Evolutionary conservation across 2,888 invertebrate genomes (phyloP).

Genomic region (Epinotia ramella): DNA sequence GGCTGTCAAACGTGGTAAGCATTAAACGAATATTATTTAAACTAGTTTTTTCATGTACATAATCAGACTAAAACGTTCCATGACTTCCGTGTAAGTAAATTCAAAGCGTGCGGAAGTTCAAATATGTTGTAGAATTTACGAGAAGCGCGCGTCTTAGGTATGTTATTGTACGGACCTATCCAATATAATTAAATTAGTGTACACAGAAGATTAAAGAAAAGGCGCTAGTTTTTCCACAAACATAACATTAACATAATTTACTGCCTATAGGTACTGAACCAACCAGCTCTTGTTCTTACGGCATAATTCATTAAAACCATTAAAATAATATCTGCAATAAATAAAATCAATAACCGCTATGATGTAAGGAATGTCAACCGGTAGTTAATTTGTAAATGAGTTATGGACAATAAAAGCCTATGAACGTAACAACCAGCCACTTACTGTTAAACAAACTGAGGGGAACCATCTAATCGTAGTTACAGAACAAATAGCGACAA

Average conservation of each 20-base stretch:
- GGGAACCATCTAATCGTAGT: slow-evolving; percentile 37
- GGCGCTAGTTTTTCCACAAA: not conserved
- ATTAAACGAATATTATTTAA: slow-evolving; percentile 13
- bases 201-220: not conserved
- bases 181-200: not conserved
- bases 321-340: slow-evolving; percentile 44
- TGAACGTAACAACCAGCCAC: slow-evolving; percentile 59
- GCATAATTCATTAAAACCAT: slow-evolving; percentile 25
- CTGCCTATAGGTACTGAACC: too few species aligned
- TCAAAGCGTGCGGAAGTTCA: slow-evolving; percentile 5
- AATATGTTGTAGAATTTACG: slow-evolving; percentile 4
- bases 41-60: slow-evolving; percentile 14
- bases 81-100: not conserved
- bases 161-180: not conserved
- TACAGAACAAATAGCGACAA: slow-evolving; percentile 18
- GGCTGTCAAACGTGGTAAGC: slow-evolving; percentile 24
- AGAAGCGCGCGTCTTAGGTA: not conserved
- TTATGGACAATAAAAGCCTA: slow-evolving; percentile 54
- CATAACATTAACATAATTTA: not conserved
- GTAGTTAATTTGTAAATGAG: slow-evolving; percentile 46
- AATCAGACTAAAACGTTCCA: slow-evolving; percentile 11
- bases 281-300: slow-evolving; percentile 11
- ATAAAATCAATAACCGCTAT: slow-evolving; percentile 45
- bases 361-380: slow-evolving; percentile 25
- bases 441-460: slow-evolving; percentile 58